phyloP scores from a whole-genome alignment of 2,113 vertebrate species.

The Dromas ardeola region DNA sequence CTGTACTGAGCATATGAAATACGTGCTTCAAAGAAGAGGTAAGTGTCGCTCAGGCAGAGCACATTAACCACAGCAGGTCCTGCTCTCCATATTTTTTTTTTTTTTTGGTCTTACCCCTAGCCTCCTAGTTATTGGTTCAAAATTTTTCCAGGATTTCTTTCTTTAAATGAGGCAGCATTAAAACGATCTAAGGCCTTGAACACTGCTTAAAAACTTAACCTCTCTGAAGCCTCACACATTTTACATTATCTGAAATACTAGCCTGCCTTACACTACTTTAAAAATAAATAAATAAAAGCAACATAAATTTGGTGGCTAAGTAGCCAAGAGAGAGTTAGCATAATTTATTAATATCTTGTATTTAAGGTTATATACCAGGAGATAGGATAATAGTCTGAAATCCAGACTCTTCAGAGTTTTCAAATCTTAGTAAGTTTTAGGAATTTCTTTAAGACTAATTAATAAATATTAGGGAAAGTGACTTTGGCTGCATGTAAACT shows the following conservation, averaged over 20 bases:
- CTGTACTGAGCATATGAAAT: background rate
- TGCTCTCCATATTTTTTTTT: background rate
- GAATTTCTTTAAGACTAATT: background rate
- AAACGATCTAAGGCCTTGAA: background rate
- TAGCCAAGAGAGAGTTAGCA: background rate
- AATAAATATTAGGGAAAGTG: background rate
- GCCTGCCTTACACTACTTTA: background rate
- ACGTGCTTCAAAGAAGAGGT: background rate
- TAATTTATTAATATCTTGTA: background rate
- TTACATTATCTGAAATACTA: background rate
- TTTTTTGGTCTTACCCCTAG: background rate
- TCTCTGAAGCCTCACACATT: background rate
- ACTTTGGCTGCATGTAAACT: background rate
- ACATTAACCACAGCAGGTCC: background rate
- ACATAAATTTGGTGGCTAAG: background rate
- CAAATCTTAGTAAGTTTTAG: background rate
- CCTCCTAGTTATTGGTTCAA: background rate
- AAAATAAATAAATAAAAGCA: conserved; percentile 4
- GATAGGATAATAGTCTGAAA: background rate
- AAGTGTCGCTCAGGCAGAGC: background rate
- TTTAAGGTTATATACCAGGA: background rate
- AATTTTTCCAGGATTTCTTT: background rate
- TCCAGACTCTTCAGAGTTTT: background rate
- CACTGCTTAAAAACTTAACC: background rate
- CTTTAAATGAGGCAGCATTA: background rate